Evolutionary conservation across 2,888 invertebrate species (phyloP), one percentile per base, ranked within the genome.

Genomic region (Tenthredo mesomela): DNA sequence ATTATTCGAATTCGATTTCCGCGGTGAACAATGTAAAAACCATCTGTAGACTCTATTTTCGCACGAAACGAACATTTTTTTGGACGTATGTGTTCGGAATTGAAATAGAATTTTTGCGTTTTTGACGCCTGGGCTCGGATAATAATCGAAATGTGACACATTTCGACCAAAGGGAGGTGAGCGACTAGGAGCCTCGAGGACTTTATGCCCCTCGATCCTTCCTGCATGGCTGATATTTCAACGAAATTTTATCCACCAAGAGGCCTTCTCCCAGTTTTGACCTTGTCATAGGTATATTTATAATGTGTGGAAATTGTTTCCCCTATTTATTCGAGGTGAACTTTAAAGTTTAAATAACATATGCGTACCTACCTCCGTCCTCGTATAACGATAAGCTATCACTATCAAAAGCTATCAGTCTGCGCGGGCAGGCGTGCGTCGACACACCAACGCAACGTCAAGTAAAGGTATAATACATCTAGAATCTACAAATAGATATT

Each of bases 351-450:
- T 7, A 29, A 54, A 77, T 54, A 33, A 77, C 29, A 54, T 15
- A 77, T 77, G 77, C 33, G 54, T 18, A 33, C 33, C 77, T 18
- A 33, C 33, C 50, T 33, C 29, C 77, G 18, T 47, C 4, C 18
- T 54, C 54, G 9, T 50, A 12, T 50, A 12, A 18, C 54, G 50
- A 54, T 77, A 75, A 75, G 43, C 47, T 75, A 75, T 77, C 77
- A 54, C 33, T 54, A 54, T 77, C 25, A 54, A 54, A 29, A 77
- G 77, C 33, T 54, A 77, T 77, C 77, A 25, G 77, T 15, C 7
- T 25, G 40, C 40, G n/a, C 25, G 6, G n/a, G 15, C 50, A 15
- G 33, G 15, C n/a, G n/a, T 71, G 15, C n/a, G n/a, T 71, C 54
- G 77, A 33, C 37, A 33, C 70, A 37, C 1, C 10, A 37, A 18